These are phyloP conservation scores for Stigmatopora nigra DNA, from an alignment of 2,113 vertebrate species.

Conservation along the genomic window DNA sequence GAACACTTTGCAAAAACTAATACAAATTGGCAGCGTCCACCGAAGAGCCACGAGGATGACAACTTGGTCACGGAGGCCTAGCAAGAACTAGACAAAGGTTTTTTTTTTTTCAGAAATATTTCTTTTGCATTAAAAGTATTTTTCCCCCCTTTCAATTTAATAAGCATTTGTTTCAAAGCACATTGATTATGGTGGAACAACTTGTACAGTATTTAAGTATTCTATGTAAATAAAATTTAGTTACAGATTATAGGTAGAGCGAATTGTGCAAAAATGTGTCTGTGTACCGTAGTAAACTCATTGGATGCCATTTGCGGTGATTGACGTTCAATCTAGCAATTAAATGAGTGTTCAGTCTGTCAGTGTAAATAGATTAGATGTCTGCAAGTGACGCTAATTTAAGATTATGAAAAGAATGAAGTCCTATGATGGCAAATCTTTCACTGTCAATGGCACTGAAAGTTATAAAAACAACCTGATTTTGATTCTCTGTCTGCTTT, in stretches of 20 bases:
- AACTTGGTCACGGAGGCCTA: slow-evolving; percentile 1
- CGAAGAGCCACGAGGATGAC: not conserved
- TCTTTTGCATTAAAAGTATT: slow-evolving; percentile 25
- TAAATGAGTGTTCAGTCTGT: too few relatives aligned
- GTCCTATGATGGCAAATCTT: too few relatives aligned
- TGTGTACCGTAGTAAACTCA: not conserved
- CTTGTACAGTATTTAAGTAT: too few relatives aligned
- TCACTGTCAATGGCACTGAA: too few relatives aligned
- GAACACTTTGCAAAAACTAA: slow-evolving; percentile 77
- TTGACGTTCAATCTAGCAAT: too few relatives aligned
- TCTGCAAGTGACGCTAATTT: too few relatives aligned
- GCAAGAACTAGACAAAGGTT: not conserved
- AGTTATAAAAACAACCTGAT: too few relatives aligned
- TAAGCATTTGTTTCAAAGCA: not conserved
- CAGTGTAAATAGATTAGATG: too few relatives aligned
- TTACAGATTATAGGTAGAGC: not conserved
- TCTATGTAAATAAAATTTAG: not conserved
- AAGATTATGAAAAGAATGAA: too few relatives aligned
- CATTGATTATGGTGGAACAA: not conserved
- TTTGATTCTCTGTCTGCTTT: too few relatives aligned
- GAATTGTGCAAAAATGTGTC: not conserved
- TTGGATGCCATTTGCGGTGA: too few relatives aligned
- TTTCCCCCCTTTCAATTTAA: slow-evolving; percentile 12
- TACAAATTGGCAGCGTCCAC: slow-evolving; percentile 46
- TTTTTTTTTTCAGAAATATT: not conserved